A percentile compares a stretch with the other conserved stretches of the same genome.
Evolutionary conservation across 64 coral and sea anemone genomes (phyloP).

Genomic region (Cladopsammia gracilis): DNA sequence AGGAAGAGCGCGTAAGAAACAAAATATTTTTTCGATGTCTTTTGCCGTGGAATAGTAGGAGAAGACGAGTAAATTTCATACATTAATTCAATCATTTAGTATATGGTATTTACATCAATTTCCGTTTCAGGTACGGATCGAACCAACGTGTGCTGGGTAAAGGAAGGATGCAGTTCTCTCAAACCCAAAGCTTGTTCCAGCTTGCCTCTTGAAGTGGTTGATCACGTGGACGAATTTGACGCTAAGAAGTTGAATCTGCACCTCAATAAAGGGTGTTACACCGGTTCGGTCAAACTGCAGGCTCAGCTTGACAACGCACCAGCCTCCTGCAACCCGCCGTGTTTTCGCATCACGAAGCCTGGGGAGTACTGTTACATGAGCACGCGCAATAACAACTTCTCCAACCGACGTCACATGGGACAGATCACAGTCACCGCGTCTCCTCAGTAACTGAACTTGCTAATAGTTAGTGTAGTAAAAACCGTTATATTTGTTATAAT

Average conservation of each 20-base stretch:
- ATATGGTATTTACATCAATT: neutral
- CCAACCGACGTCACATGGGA: conserved; percentile 69
- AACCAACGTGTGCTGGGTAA: conserved; percentile 57
- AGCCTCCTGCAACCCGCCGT: conserved; percentile 68
- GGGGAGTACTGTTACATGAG: conserved; percentile 67
- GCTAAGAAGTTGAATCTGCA: conserved; percentile 50
- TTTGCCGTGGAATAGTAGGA: no score
- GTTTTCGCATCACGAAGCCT: conserved; percentile 68
- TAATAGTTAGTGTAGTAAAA: neutral
- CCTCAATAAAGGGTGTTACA: conserved; percentile 56
- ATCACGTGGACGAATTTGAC: conserved; percentile 14
- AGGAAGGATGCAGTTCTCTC: conserved; percentile 50
- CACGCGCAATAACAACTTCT: conserved; percentile 81
- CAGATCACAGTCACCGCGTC: conserved; percentile 42
- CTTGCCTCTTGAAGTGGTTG: conserved; percentile 63
- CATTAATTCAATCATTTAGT: no score
- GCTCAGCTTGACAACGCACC: conserved; percentile 59
- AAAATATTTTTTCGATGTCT: no score
- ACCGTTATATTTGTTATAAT: neutral
- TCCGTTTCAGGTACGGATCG: conserved; percentile 51
- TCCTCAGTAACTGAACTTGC: neutral
- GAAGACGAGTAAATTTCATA: no score
- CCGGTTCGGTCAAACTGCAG: neutral
- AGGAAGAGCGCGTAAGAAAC: conserved; percentile 31
- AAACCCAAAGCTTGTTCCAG: conserved; percentile 43